These are phyloP conservation scores for Aplidium turbinatum DNA, from an alignment of 23 tunicate species.

Conservation along the genomic window DNA sequence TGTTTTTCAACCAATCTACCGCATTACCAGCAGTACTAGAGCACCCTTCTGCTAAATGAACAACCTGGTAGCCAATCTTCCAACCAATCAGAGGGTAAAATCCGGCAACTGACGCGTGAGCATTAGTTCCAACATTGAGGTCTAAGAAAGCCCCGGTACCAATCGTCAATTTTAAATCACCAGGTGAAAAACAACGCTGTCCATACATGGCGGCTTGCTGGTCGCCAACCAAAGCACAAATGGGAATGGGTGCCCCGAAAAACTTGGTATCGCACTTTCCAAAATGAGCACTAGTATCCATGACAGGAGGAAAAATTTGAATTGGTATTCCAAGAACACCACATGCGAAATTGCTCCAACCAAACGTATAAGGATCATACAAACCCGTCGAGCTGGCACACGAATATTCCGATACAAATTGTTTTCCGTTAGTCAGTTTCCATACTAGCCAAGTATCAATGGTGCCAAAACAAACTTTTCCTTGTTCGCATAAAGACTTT, in stretches of 20 bases:
- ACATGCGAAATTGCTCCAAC: conserved; percentile 78
- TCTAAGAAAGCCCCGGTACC: conserved; percentile 96
- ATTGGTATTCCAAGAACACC: conserved; percentile 58
- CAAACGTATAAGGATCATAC: conserved; percentile 80
- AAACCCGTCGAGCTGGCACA: conserved; percentile 82
- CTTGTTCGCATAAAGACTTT: conserved; percentile 46
- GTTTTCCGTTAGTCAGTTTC: conserved; percentile 73
- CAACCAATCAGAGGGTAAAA: conserved; percentile 94
- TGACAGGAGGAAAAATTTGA: conserved; percentile 64
- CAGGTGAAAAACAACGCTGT: conserved; percentile 73
- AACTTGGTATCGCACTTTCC: conserved; percentile 67
- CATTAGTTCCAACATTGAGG: conserved; percentile 74
- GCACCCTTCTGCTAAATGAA: conserved; percentile 86
- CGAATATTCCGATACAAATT: conserved; percentile 81
- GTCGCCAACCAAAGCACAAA: conserved; percentile 79
- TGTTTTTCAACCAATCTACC: conserved; percentile 59
- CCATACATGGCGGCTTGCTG: conserved; percentile 98
- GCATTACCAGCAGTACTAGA: conserved; percentile 84
- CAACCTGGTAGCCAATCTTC: conserved; percentile 64
- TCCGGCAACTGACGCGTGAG: conserved; percentile 92
- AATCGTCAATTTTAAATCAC: conserved; percentile 89
- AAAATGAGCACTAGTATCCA: conserved; percentile 73
- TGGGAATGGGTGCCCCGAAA: conserved; percentile 82
- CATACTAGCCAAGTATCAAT: conserved; percentile 95
- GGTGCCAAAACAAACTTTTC: conserved; percentile 77